Percentiles rank a stretch among this genome's conserved stretches.
These are phyloP conservation scores for Cyclargus thomasi DNA, from an alignment of 1,140 invertebrate species.

Conservation along the genomic window DNA sequence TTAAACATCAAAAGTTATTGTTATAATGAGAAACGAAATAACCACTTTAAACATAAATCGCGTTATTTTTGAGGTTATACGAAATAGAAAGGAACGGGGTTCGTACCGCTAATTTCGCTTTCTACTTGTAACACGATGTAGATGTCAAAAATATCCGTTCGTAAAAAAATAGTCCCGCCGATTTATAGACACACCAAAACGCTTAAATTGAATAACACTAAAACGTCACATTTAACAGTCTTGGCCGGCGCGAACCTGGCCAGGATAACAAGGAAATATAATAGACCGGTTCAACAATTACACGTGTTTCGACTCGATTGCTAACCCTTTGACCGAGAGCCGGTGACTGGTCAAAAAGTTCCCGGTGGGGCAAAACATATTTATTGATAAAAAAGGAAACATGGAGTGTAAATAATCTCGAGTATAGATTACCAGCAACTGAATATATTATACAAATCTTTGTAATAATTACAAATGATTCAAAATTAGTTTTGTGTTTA, in stretches of 20 bases:
- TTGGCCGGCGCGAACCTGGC: not conserved
- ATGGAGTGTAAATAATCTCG: not conserved
- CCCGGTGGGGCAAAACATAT: not conserved
- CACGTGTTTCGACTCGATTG: not conserved
- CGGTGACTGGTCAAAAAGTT: not conserved
- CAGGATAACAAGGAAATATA: slow-evolving; percentile 6
- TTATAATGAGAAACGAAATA: not conserved
- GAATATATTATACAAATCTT: too few species aligned
- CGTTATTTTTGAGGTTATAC: not conserved
- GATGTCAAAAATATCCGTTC: not conserved
- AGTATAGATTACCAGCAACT: not conserved
- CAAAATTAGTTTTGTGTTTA: not conserved
- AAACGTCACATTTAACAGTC: slow-evolving; percentile 1
- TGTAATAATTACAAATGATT: too few species aligned
- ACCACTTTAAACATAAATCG: not conserved
- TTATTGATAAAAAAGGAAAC: not conserved
- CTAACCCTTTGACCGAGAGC: not conserved
- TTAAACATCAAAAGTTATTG: not conserved
- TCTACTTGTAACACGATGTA: slow-evolving; percentile 8
- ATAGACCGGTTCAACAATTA: slow-evolving; percentile 2
- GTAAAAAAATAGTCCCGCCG: slow-evolving; percentile 8
- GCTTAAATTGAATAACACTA: not conserved
- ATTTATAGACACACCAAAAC: not conserved
- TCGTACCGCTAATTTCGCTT: slow-evolving; percentile 4
- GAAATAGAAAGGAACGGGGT: slow-evolving; percentile 10